phyloP scores from a whole-genome alignment of 2,113 vertebrate species.

The Danionella cerebrum region DNA sequence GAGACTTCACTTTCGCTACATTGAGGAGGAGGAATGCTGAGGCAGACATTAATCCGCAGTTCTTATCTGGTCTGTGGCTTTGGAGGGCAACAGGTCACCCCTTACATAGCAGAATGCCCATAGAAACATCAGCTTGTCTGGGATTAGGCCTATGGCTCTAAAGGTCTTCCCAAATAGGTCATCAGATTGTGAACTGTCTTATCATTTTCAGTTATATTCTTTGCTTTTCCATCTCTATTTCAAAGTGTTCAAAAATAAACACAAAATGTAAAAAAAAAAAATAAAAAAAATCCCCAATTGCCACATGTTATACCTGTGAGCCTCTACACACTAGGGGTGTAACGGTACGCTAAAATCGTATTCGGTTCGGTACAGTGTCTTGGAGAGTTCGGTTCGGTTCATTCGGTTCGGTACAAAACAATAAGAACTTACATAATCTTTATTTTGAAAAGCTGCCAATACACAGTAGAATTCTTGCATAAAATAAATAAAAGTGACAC shows the following conservation, averaged over 20 bases:
- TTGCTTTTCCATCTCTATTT: neutral
- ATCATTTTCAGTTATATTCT: neutral
- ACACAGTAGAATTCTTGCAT: too few relatives aligned
- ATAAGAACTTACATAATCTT: too few relatives aligned
- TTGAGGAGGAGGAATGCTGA: slow-evolving; percentile 24
- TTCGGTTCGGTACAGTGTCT: too few relatives aligned
- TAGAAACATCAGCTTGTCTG: neutral
- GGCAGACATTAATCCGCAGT: neutral
- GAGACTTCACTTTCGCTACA: slow-evolving; percentile 27
- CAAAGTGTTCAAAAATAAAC: neutral
- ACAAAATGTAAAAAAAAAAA: neutral
- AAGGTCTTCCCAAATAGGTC: neutral
- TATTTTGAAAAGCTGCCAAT: too few relatives aligned
- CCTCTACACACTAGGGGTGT: too few relatives aligned
- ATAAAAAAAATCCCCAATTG: neutral
- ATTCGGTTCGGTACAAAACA: too few relatives aligned
- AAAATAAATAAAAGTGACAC: too few relatives aligned
- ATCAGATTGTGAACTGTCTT: neutral
- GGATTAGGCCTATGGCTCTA: neutral
- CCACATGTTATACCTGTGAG: neutral
- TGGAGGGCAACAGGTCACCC: slow-evolving; percentile 18
- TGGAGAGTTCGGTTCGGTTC: too few relatives aligned
- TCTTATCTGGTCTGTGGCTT: slow-evolving; percentile 17
- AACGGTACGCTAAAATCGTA: too few relatives aligned
- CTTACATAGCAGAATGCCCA: neutral